Conservation (phyloP, 2,888 invertebrate species). For the Platypus cylindrus region DNA sequence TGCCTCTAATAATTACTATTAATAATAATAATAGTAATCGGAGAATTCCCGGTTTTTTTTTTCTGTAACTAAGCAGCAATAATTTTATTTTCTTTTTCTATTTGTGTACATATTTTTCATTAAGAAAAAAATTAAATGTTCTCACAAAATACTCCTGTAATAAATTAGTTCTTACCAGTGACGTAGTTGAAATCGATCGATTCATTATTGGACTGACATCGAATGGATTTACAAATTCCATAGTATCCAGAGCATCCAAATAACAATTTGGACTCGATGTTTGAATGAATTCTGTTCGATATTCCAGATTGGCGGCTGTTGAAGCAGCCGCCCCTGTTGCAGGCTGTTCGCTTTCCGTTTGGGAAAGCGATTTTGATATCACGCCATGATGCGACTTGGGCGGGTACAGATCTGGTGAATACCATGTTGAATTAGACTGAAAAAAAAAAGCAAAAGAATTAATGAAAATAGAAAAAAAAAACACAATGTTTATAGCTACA, state of each 20-base stretch:
- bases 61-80: too few species aligned
- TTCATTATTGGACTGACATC: conserved; percentile 23
- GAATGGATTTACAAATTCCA: conserved; percentile 27
- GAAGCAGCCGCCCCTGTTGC: conserved; percentile 7
- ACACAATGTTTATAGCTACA: too few species aligned
- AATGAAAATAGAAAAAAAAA: conserved; percentile 2
- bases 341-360: conserved; percentile 5
- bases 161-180: conserved; percentile 5
- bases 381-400: conserved; percentile 37
- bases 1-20: too few species aligned
- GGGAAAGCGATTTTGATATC: conserved; percentile 30
- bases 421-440: conserved; percentile 28
- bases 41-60: too few species aligned
- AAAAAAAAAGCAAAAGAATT: conserved; percentile 12
- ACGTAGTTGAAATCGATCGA: neutral
- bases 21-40: too few species aligned
- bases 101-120: too few species aligned
- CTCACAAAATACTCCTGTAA: too few species aligned
- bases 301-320: conserved; percentile 12
- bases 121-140: too few species aligned
- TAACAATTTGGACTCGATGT: too few species aligned
- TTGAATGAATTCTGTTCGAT: too few species aligned
- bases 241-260: conserved; percentile 21
- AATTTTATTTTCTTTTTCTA: too few species aligned
- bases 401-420: conserved; percentile 27